These are phyloP conservation scores for Thaleichthys pacificus DNA, from an alignment of 2,797 vertebrate genomes.

Conservation along the genomic window DNA sequence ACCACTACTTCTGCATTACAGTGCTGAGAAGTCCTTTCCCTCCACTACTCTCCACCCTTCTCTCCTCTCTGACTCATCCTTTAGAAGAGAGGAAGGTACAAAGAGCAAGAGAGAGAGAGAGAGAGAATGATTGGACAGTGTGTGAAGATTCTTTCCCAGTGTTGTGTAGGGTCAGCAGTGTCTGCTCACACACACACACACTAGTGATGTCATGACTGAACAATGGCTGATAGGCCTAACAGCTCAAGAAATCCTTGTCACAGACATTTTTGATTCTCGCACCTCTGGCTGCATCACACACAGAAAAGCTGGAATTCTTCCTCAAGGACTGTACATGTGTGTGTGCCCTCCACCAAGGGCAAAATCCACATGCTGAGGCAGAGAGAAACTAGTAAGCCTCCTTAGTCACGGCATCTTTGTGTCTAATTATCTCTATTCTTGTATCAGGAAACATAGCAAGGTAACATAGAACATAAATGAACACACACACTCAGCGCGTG, in stretches of 20 bases:
- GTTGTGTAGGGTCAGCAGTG: background rate
- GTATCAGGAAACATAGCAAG: background rate
- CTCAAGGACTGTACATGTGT: background rate
- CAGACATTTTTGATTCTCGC: background rate
- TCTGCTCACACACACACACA: too few relatives aligned
- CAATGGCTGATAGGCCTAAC: background rate
- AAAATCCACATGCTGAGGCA: slow-evolving; percentile 9
- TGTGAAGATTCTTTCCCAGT: background rate
- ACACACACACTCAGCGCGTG: too few relatives aligned
- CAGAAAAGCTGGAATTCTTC: background rate
- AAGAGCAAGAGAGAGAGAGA: background rate
- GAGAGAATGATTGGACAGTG: background rate
- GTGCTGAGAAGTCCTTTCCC: too few relatives aligned
- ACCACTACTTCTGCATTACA: background rate
- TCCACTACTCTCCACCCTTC: too few relatives aligned
- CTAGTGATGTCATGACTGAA: slow-evolving; percentile 11
- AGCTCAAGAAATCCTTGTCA: background rate
- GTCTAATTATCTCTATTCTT: background rate
- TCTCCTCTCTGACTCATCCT: slow-evolving; percentile 34
- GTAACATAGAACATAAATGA: background rate
- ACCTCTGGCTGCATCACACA: background rate
- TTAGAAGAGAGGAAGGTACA: background rate
- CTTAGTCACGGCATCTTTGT: background rate
- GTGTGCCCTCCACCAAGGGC: slow-evolving; percentile 5
- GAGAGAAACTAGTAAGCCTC: background rate